These are phyloP conservation scores for Lottia gigantea DNA, from an alignment of 2,888 invertebrate genomes.

Conservation along the genomic window DNA sequence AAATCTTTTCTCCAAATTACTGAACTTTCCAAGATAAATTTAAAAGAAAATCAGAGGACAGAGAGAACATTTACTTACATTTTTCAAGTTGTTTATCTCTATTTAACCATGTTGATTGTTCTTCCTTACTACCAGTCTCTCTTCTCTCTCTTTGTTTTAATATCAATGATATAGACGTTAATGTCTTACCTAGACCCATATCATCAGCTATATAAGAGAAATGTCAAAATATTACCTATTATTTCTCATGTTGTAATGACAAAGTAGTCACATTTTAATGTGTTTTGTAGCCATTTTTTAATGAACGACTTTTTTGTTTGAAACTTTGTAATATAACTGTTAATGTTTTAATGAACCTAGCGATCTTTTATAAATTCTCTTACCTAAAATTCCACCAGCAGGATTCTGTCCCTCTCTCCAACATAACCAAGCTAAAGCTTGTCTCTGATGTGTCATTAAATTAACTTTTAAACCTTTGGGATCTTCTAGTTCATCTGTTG, in stretches of 20 bases:
- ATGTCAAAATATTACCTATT: too few relatives aligned
- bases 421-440: constrained; percentile 86
- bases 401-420: constrained; percentile 88
- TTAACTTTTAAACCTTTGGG: constrained; percentile 73
- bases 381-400: constrained; percentile 89
- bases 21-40: too few relatives aligned
- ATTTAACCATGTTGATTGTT: constrained; percentile 44
- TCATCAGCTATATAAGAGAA: constrained; percentile 67
- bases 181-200: constrained; percentile 72
- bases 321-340: too few relatives aligned
- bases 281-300: too few relatives aligned
- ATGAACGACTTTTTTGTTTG: too few relatives aligned
- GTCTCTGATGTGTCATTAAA: constrained; percentile 86
- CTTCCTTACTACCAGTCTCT: constrained; percentile 36
- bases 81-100: constrained; percentile 53
- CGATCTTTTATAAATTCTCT: constrained; percentile 22
- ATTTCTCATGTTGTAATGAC: too few relatives aligned
- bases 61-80: constrained; percentile 34
- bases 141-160: constrained; percentile 59
- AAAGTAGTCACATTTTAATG: too few relatives aligned
- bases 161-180: constrained; percentile 70
- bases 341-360: not conserved
- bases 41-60: too few relatives aligned
- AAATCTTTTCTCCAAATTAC: too few relatives aligned
- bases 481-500: constrained; percentile 68